phyloP scores from a whole-genome alignment of 2,797 vertebrate species.

The Danio choprae region DNA sequence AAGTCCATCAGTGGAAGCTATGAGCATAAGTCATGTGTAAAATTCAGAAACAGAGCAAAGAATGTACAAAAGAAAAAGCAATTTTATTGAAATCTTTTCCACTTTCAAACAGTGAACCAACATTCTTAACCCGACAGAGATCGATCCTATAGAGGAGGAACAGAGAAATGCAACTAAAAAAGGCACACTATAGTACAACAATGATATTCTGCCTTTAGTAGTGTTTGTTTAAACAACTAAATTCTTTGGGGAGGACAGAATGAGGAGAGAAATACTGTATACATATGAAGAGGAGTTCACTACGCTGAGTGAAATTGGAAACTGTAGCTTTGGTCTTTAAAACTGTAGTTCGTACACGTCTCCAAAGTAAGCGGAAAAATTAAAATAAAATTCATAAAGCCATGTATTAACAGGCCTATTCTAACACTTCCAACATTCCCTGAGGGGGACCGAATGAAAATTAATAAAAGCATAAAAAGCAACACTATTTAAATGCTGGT shows the following conservation, averaged over 20 bases:
- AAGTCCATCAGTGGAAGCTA: background rate
- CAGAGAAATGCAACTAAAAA: conserved; percentile 71
- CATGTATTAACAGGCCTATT: background rate
- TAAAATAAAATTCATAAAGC: background rate
- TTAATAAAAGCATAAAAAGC: background rate
- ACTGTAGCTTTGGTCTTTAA: conserved; percentile 36
- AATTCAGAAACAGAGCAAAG: background rate
- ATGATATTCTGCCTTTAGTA: conserved; percentile 33
- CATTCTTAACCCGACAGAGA: conserved; percentile 73
- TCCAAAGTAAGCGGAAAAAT: background rate
- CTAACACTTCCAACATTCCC: conserved; percentile 51
- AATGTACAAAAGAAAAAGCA: conserved; percentile 72
- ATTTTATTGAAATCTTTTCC: conserved; percentile 78
- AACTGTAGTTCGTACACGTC: background rate
- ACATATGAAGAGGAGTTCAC: background rate
- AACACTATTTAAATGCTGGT: conserved; percentile 58
- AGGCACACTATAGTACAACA: conserved; percentile 70
- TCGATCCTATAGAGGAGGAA: conserved; percentile 64
- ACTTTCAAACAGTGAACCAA: conserved; percentile 68
- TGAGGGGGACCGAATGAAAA: conserved; percentile 51
- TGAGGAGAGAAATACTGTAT: background rate
- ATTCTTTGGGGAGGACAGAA: background rate
- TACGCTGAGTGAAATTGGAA: background rate
- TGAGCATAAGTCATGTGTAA: background rate
- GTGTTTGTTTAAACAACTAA: conserved; percentile 22